Evolutionary conservation across 2,797 vertebrate genomes (phyloP), one percentile per base, ranked within the genome.

Genomic region (Phoxinus dragarum): DNA sequence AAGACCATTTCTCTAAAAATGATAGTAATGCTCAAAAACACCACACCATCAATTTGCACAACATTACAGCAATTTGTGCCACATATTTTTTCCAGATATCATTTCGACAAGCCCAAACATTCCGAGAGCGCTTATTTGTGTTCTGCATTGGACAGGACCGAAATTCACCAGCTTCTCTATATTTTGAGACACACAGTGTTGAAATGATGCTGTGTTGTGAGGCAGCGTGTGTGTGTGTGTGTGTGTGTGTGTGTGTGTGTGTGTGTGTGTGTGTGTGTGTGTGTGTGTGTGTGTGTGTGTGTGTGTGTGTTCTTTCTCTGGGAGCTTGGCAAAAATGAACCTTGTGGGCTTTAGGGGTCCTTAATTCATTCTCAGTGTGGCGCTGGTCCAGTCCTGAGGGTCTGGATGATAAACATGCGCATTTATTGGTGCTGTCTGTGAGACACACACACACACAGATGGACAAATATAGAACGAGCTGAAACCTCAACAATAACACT

Each of bases 351-450:
- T 73, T 21, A 61, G 67, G 38, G 80, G 68, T 72, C n/a, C 38
- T 72, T 81, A 42, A 72, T 82, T 72, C 54, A 72, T 42, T 82
- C 49, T 59, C 36, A 11, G 8, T 23, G 81, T 82, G 81, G 81
- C 27, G 6, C 81, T 61, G 81, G 54, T 59, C 80, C 80, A 72
- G 52, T 56, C 36, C 68, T 56, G 34, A 72, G 68, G 56, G 54
- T 59, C 68, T 82, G 81, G 40, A 61, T 61, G 68, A 73, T 47
- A 42, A 73, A 61, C 68, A 72, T 31, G 9, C 14, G 17, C 10
- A 19, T 72, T 71, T 82, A 44, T 31, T 72, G 23, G n/a, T 59
- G 68, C 11, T 72, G 80, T 72, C 38, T 72, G 80, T 27, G 67
- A 47, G 19, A 69, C 21, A 76, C 74, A 49, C 47, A 74, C 72